Conservation (phyloP, 2,113 vertebrate genomes). For the Prietella phreatophila region DNA sequence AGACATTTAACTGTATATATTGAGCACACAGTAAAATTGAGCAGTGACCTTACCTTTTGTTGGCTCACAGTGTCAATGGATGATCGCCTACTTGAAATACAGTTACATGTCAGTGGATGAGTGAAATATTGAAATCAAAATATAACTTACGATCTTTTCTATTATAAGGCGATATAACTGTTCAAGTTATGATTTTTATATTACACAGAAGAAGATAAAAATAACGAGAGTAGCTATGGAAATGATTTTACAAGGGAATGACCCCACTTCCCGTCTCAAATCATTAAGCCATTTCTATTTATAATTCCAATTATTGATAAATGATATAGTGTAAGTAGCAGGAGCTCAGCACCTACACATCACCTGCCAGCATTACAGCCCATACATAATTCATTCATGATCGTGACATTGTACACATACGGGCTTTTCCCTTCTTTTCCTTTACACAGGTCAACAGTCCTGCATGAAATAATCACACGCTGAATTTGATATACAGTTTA, state of each 20-base stretch:
- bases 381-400: constrained; percentile 1
- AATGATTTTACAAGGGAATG: not conserved
- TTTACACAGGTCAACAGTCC: not conserved
- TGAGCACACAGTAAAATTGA: not conserved
- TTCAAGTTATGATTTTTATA: not conserved
- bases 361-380: constrained; percentile 6
- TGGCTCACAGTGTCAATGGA: constrained; percentile 55
- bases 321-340: not conserved
- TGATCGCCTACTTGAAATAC: constrained; percentile 33
- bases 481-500: not conserved
- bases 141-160: not conserved
- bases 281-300: no score
- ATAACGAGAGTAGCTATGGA: not conserved
- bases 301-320: not conserved
- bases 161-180: not conserved
- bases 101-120: constrained; percentile 12
- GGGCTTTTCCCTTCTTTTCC: not conserved
- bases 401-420: not conserved
- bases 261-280: not conserved
- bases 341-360: not conserved
- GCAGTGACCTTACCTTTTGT: constrained; percentile 31
- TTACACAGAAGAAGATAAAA: not conserved
- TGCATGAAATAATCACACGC: not conserved
- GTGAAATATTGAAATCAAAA: not conserved
- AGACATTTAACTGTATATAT: not conserved